Evolutionary conservation across 1,140 invertebrate genomes (phyloP), one percentile per base, ranked within the genome.

Genomic region (Papilio glaucus): DNA sequence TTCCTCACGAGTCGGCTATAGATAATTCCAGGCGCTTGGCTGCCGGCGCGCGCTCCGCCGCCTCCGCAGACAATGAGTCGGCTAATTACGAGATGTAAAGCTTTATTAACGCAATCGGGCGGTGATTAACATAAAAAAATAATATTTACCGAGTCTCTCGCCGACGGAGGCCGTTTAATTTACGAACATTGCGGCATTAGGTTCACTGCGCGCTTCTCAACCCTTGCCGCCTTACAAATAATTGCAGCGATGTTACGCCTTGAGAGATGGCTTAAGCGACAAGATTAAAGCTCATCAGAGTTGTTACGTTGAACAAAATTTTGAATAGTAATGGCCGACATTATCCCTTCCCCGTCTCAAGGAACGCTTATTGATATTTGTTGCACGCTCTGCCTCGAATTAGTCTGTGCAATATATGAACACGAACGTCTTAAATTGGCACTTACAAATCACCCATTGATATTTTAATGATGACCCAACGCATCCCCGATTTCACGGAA

Each of bases 51-150:
- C 80, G 78, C 80, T 80, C 79, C 76, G 24, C 78, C 84, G 78
- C 84, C 85, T 84, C 74, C 60, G 73, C 79, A 88, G 86, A 91
- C 89, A 93, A 91, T 90, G 82, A 85, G 71, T 73, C 82, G 80
- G 78, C 90, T 91, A 93, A 93, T 91, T 91, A 92, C 85, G 79
- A 85, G 85, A 90, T 93, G 88, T 92, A 88, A 91, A 87, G 89
- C 88, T 93, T 91, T 91, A 93, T 93, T 91, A 91, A 90, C 89
- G 88, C 89, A 90, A 91, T 91, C 87, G 85, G 85, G 79, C 72
- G 80, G 85, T 89, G 80, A 93, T 93, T 93, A 91, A 91, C 91
- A 93, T 93, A 93, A 93, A 93, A 93, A 93, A 93, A 91, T 93
- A 93, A 91, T 93, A 91, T 91, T 91, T 89, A 91, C 88, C 79